These are phyloP conservation scores for Brachionichthys hirsutus DNA, from an alignment of 2,113 vertebrate genomes.

Conservation along the genomic window DNA sequence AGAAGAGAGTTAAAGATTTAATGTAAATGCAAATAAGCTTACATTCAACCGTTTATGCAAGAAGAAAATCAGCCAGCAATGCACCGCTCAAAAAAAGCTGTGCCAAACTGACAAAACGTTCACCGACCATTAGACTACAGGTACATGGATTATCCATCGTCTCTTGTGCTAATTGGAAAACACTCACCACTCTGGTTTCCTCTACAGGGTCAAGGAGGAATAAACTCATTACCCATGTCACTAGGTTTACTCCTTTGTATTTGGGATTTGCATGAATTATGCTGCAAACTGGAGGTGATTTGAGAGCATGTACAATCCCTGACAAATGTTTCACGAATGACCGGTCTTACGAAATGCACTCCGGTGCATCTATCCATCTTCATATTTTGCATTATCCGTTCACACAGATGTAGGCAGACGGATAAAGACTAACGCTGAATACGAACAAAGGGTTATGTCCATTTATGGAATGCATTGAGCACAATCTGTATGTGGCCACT, in stretches of 20 bases:
- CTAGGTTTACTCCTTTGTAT: constrained; percentile 19
- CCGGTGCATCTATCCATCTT: not conserved
- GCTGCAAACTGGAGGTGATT: constrained; percentile 28
- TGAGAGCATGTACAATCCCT: constrained; percentile 15
- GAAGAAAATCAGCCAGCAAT: not conserved
- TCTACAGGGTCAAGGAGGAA: constrained; percentile 21
- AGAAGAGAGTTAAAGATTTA: constrained; percentile 11
- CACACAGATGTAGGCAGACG: not conserved
- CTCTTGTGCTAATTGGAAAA: constrained; percentile 33
- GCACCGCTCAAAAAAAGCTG: constrained; percentile 22
- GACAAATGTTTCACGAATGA: constrained; percentile 5
- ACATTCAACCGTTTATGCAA: constrained; percentile 2
- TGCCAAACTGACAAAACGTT: constrained; percentile 22
- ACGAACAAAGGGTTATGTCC: not conserved
- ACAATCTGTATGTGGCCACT: not conserved
- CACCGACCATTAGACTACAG: constrained; percentile 22
- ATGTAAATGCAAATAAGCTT: not conserved
- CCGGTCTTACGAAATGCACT: not conserved
- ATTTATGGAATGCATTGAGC: constrained; percentile 1
- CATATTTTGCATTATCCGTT: not conserved
- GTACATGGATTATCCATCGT: constrained; percentile 12
- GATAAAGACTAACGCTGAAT: not conserved
- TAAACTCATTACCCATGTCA: constrained; percentile 29
- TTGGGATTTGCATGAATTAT: constrained; percentile 34
- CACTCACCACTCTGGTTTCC: constrained; percentile 20